These are phyloP conservation scores for Melitaea athalia DNA, from an alignment of 2,888 invertebrate species.

Conservation along the genomic window DNA sequence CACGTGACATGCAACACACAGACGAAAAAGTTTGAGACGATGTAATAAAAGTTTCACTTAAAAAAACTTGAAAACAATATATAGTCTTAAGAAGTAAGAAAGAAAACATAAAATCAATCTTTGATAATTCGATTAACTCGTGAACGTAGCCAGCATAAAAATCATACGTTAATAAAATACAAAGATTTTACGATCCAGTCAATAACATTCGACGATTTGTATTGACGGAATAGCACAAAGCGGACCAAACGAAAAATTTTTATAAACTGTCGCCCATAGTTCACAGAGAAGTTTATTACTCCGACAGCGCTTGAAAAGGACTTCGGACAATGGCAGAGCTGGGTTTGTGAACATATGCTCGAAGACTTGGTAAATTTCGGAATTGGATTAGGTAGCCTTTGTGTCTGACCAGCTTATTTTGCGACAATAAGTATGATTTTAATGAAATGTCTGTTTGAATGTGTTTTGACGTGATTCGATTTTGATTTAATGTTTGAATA, in stretches of 20 bases:
- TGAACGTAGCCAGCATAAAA: background rate
- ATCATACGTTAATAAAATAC: slow-evolving; percentile 20
- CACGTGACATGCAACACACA: too few relatives aligned
- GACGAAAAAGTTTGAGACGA: too few relatives aligned
- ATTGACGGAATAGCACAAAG: slow-evolving; percentile 48
- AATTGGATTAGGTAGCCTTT: slow-evolving; percentile 75
- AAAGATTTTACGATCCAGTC: slow-evolving; percentile 51
- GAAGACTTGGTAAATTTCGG: slow-evolving; percentile 62
- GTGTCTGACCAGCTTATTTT: slow-evolving; percentile 65
- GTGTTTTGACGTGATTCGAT: slow-evolving; percentile 61
- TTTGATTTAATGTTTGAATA: slow-evolving; percentile 11
- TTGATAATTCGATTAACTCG: too few relatives aligned
- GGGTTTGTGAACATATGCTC: slow-evolving; percentile 65
- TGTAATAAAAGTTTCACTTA: too few relatives aligned
- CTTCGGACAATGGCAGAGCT: slow-evolving; percentile 61
- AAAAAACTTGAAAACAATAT: too few relatives aligned
- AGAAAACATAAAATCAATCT: too few relatives aligned
- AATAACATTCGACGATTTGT: slow-evolving; percentile 53
- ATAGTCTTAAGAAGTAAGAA: too few relatives aligned
- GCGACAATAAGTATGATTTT: slow-evolving; percentile 56
- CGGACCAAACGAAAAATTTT: slow-evolving; percentile 55
- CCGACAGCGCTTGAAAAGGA: slow-evolving; percentile 61
- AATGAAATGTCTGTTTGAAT: slow-evolving; percentile 60
- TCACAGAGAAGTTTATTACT: slow-evolving; percentile 50
- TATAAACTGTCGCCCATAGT: slow-evolving; percentile 71